Evolutionary conservation across 2,113 vertebrate species (phyloP).

Genomic region (Nestor notabilis): DNA sequence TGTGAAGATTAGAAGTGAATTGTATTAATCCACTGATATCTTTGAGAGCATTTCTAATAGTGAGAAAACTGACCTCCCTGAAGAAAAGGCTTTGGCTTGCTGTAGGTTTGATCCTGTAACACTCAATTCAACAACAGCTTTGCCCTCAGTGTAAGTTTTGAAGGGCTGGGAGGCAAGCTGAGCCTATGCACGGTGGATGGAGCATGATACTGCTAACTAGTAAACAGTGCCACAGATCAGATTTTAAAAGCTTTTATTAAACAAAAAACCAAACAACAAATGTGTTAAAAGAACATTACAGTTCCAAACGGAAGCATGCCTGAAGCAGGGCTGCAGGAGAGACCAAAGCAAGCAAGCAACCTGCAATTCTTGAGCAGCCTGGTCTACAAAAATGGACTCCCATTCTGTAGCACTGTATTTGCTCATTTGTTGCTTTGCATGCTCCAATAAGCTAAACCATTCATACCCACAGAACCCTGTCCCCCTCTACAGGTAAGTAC

Average conservation of each 20-base stretch:
- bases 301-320: background rate
- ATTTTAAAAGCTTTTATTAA: background rate
- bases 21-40: background rate
- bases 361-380: background rate
- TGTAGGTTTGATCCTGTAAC: background rate
- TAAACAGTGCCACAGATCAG: background rate
- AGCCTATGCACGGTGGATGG: background rate
- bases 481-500: background rate
- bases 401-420: background rate
- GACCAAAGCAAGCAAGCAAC: background rate
- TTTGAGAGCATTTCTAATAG: background rate
- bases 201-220: background rate
- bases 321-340: background rate
- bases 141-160: background rate
- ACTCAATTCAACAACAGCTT: background rate
- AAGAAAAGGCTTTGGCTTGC: background rate
- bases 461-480: background rate
- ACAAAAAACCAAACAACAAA: background rate
- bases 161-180: background rate
- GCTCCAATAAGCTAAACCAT: background rate
- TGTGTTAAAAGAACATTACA: background rate
- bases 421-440: background rate
- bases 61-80: background rate
- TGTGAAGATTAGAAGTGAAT: background rate
- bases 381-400: background rate